Base-by-base conservation (phyloP, 2,113 vertebrate genomes). In the Uropsilus gracilis region DNA sequence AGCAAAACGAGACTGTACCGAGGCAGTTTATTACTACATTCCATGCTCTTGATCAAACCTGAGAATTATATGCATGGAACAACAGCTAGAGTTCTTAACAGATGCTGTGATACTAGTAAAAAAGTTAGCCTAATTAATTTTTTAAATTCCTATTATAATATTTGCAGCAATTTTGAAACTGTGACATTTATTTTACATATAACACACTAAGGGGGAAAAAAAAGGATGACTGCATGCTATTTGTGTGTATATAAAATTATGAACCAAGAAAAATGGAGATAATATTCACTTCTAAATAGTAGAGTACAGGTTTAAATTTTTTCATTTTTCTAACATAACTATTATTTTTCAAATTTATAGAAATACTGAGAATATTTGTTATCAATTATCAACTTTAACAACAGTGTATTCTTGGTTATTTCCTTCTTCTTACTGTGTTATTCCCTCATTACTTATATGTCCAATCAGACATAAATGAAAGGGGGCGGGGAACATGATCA, bases 151-250 rank as follows among this genome's bases (percentile, higher is more conserved):
- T 22, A 12, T 53, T 69, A 85, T n/a, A 73, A 68, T 93, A 80
- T 84, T 83, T 93, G 85, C 8, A 88, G n/a, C 11, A 39, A 17
- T 59, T 92, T 90, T 81, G 8, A 91, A 85, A 81, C 44, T 18
- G 37, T 3, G 8, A 9, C 76, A 22, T 50, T 80, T 93, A 72
- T 48, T 61, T 48, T 73, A 83, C 8, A 5, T 88, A 17, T 55
- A 18, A 44, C 12, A 81, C 8, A 53, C 34, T 71, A 69, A 76
- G 16, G 48, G 11, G 72, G 42, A 1, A 88, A 77, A 80, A 13
- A 20, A 63, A 32, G 50, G 2, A 39, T 53, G 30, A n/a, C 34
- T 55, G 1, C 0, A 2, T 66, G 24, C n/a, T 28, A 57, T 32
- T 32, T 76, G 18, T 77, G 3, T 85, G 37, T 75, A 2, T 50